Conservation (phyloP, 2,888 invertebrate genomes). For the Temnothorax unifasciatus region DNA sequence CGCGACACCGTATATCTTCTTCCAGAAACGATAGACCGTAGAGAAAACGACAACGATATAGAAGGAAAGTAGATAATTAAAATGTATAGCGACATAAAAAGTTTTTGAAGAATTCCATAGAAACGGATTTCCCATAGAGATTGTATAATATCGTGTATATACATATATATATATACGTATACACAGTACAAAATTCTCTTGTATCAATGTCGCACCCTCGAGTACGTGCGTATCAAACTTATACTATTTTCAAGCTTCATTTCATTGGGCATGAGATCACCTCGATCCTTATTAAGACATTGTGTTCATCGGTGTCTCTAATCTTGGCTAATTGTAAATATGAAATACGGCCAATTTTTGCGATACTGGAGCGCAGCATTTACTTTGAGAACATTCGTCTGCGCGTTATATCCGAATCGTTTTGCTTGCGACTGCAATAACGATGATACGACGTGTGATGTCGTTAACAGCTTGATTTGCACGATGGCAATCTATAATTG, state of each 20-base stretch:
- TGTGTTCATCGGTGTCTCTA: slow-evolving; percentile 27
- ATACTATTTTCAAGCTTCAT: not conserved
- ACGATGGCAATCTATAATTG: not conserved
- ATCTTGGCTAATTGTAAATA: slow-evolving; percentile 25
- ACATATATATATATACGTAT: not conserved
- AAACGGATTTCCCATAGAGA: slow-evolving; percentile 3
- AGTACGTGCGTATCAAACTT: not conserved
- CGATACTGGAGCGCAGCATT: not conserved
- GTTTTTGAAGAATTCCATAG: slow-evolving; percentile 14
- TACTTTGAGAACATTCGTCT: not conserved
- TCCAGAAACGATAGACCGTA: not conserved
- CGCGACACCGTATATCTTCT: not conserved
- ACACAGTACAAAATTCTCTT: slow-evolving; percentile 22
- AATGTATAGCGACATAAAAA: not conserved
- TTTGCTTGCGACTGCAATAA: not conserved
- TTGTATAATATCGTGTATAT: not conserved
- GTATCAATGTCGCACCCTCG: not conserved
- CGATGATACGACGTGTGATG: not conserved
- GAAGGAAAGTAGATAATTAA: slow-evolving; percentile 23
- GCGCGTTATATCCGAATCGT: not conserved
- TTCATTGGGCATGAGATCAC: slow-evolving; percentile 12
- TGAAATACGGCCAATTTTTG: slow-evolving; percentile 4
- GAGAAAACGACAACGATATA: slow-evolving; percentile 16
- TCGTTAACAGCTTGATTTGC: not conserved
- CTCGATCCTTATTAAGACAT: slow-evolving; percentile 14